Base-by-base conservation (phyloP, 2,797 vertebrate genomes). In the Kryptolebias ocellatus region DNA sequence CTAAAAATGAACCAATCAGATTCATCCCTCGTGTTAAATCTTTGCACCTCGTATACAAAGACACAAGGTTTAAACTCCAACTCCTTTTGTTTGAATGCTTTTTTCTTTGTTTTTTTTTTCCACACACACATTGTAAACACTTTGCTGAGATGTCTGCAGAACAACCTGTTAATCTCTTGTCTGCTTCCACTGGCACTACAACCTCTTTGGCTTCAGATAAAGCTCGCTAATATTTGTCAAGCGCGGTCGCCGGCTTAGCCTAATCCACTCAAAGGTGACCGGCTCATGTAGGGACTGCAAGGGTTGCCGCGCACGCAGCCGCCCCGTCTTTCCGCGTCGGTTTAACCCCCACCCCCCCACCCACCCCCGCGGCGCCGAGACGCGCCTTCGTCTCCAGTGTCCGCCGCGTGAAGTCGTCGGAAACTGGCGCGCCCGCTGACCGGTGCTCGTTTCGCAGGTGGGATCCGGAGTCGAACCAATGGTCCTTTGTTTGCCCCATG, bases 391-490 rank as follows among this genome's bases (percentile, higher is more conserved):
- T 9, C 4, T 5, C 31, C 9, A 42, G 18, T 56, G 17, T 45
- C 17, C 57, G 17, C 55, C 24, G 24, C 39, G 31, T 57, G n/a
- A 44, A 1, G 8, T 20, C 42, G 52, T 65, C 51, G 51, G 45
- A 34, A 45, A 0, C 0, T 39, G 24, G 60, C 15, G 58, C 20
- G 50, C 45, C 53, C 67, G 3, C n/a, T n/a, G 12, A 39, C 70
- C 49, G 6, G 47, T 47, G 18, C 67, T 58, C 70, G 59, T 11
- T 70, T 67, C 44, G 37, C 90, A 95, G 94, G 85, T 95, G 94
- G 78, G 95, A 95, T 76, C 94, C 93, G 0, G 95, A 95, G 74
- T 87, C 85, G 2, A 92, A 95, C 53, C 85, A 86, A 63, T 95
- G 95, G 95, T 90, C 90, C 34, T 90, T 89, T 34, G 86, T 94